Percentiles rank a stretch among this genome's conserved stretches.
Conservation (phyloP, 2,797 vertebrate species). For the Natrix natrix region DNA sequence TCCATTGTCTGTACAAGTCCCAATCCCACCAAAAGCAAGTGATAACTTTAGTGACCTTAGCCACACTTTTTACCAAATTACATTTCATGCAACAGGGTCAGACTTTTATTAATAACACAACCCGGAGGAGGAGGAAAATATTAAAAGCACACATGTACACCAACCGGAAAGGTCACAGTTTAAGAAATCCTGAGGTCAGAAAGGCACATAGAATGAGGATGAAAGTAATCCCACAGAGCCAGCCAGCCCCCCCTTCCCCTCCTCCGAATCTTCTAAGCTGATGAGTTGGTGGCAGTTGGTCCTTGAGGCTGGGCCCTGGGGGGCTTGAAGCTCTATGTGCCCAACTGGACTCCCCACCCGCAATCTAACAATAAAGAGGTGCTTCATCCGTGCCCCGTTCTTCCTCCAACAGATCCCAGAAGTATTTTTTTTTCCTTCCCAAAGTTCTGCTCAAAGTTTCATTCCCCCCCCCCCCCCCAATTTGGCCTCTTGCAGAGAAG, state of each 20-base stretch:
- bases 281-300: background rate
- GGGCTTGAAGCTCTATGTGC: background rate
- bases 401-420: background rate
- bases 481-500: constrained; percentile 16
- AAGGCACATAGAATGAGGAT: constrained; percentile 69
- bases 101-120: constrained; percentile 56
- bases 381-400: background rate
- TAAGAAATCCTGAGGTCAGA: constrained; percentile 13
- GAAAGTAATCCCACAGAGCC: constrained; percentile 27
- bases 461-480: background rate
- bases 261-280: background rate
- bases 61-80: constrained; percentile 59
- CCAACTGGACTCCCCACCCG: background rate
- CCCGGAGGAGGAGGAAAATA: constrained; percentile 31
- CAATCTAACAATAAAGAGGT: constrained; percentile 25
- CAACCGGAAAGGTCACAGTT: constrained; percentile 53
- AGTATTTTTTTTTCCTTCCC: background rate
- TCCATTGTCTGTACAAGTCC: background rate
- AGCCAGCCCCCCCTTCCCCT: too few species aligned
- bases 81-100: constrained; percentile 59
- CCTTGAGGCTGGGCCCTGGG: background rate
- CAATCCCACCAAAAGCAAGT: background rate
- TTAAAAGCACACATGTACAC: constrained; percentile 55
- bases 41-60: constrained; percentile 17
- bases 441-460: background rate